Conservation (phyloP, 2,797 vertebrate genomes). For the Diceros bicornis region DNA sequence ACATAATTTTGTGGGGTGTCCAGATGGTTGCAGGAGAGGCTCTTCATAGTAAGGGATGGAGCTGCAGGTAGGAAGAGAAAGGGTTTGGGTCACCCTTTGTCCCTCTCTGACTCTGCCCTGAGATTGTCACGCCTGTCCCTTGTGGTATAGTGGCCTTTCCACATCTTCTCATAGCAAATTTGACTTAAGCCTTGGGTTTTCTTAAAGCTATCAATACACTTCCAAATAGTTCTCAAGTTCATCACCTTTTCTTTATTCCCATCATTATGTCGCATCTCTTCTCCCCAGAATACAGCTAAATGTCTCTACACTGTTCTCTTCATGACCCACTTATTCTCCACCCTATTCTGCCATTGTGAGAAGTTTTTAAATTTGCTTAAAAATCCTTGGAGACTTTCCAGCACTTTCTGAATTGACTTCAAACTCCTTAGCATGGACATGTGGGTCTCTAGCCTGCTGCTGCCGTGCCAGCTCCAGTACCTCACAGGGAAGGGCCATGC, state of each 20-base stretch:
- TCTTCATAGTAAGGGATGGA: neutral
- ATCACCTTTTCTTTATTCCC: neutral
- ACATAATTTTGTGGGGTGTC: neutral
- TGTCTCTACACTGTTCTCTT: neutral
- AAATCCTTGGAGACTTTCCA: neutral
- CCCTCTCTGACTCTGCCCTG: neutral
- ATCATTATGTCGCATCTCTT: neutral
- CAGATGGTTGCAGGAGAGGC: neutral
- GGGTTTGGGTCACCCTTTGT: neutral
- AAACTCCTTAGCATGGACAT: neutral
- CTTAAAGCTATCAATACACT: neutral
- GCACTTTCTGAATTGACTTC: neutral
- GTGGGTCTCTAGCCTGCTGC: neutral
- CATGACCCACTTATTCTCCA: neutral
- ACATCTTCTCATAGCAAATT: neutral
- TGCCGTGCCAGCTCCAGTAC: neutral
- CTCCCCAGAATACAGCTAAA: neutral
- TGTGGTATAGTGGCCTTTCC: neutral
- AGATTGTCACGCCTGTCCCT: neutral
- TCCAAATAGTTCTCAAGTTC: neutral
- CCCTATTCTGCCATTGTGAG: neutral
- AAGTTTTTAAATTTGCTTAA: slow-evolving; percentile 12
- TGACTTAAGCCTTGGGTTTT: slow-evolving; percentile 6
- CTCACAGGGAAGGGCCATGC: neutral
- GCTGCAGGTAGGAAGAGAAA: neutral